These are phyloP conservation scores for Stenodera caucasica DNA, from an alignment of 2,888 invertebrate genomes.

Conservation along the genomic window DNA sequence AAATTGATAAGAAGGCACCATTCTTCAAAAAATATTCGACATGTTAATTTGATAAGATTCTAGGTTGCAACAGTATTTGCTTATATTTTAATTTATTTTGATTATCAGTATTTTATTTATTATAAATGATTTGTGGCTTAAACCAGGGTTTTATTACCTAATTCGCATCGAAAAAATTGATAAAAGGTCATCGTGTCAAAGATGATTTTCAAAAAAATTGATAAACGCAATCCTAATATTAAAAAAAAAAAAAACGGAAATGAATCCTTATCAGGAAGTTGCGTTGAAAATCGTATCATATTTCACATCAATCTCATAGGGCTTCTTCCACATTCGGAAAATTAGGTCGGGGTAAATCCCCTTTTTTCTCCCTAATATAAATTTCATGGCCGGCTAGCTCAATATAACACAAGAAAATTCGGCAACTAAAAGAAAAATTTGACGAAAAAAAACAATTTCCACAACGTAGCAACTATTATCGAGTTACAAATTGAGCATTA, in stretches of 20 bases:
- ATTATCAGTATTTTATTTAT: conserved; percentile 3
- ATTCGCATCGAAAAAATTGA: not conserved
- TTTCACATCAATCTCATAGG: not conserved
- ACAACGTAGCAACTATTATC: conserved; percentile 2
- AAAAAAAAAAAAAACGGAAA: not conserved
- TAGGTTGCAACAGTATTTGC: not conserved
- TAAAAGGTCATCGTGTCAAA: not conserved
- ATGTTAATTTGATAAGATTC: not conserved
- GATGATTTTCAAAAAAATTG: not conserved
- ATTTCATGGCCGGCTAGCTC: too few relatives aligned
- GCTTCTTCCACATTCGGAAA: not conserved
- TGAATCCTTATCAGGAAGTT: not conserved
- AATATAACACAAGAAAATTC: too few relatives aligned
- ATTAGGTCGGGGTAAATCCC: not conserved
- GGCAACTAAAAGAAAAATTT: too few relatives aligned
- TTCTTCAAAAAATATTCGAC: too few relatives aligned
- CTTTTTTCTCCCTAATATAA: too few relatives aligned
- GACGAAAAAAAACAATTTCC: too few relatives aligned
- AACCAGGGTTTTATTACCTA: not conserved
- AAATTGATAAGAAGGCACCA: too few relatives aligned
- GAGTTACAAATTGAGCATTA: not conserved
- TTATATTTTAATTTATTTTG: not conserved
- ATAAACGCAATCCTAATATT: not conserved
- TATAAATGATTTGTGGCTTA: not conserved
- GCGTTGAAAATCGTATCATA: not conserved